phyloP scores from a whole-genome alignment of 2,797 vertebrate genomes.

The Echiichthys vipera region DNA sequence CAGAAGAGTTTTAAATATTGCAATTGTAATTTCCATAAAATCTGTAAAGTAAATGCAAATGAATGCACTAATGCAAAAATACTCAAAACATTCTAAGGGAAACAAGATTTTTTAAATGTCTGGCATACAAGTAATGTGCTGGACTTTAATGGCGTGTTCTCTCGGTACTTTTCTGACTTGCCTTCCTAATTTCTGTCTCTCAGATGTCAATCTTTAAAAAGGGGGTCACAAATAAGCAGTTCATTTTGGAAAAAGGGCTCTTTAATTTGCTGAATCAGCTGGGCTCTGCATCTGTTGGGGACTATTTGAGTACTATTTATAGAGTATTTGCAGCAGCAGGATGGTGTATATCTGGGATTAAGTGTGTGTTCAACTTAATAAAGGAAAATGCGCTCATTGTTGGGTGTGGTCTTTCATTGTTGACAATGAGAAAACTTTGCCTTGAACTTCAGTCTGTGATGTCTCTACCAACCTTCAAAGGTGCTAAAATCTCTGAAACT shows the following conservation, averaged over 20 bases:
- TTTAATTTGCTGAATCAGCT: neutral
- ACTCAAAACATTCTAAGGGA: neutral
- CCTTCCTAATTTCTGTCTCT: no score
- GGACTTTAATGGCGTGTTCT: neutral
- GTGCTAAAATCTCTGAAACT: neutral
- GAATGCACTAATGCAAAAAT: neutral
- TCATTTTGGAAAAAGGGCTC: neutral
- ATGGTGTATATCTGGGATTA: no score
- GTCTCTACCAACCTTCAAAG: neutral
- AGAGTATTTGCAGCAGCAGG: no score
- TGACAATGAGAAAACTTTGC: neutral
- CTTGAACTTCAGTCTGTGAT: neutral
- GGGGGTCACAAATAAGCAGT: neutral
- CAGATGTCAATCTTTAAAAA: no score
- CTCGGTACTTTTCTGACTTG: no score
- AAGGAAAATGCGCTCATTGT: no score
- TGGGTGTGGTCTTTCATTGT: no score
- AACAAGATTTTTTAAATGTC: neutral
- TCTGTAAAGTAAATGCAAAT: neutral
- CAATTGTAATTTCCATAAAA: neutral
- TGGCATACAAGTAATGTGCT: neutral
- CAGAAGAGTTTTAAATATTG: neutral
- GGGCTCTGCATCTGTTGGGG: no score
- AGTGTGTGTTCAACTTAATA: neutral
- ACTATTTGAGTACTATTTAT: no score